These are phyloP conservation scores for Micoletzkya japonica DNA, from an alignment of 2,888 invertebrate genomes.

Conservation along the genomic window DNA sequence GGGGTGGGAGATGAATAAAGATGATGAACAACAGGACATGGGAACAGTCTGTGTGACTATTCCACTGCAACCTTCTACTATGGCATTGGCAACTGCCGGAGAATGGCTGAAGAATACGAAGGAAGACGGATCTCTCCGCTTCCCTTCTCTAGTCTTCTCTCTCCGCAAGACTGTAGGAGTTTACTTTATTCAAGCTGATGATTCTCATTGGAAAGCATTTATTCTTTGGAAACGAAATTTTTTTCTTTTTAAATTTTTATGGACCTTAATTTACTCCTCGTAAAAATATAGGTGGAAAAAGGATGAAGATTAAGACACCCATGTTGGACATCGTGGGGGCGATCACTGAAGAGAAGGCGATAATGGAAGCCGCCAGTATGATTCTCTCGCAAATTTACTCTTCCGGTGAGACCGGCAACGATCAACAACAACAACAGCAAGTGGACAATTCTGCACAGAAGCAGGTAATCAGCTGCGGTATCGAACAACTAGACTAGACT, in stretches of 20 bases:
- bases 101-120: slow-evolving; percentile 13
- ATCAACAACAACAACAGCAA: too few species aligned
- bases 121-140: slow-evolving; percentile 22
- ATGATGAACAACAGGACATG: not conserved
- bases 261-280: not conserved
- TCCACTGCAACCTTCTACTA: slow-evolving; percentile 21
- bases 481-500: too few species aligned
- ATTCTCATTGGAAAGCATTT: too few species aligned
- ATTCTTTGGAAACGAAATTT: too few species aligned
- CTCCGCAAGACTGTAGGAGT: slow-evolving; percentile 6
- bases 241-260: not conserved
- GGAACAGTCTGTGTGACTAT: slow-evolving; percentile 20
- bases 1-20: not conserved
- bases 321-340: slow-evolving; percentile 23
- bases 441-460: too few species aligned
- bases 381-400: slow-evolving; percentile 12
- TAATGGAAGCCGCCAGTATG: slow-evolving; percentile 11
- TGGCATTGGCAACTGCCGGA: slow-evolving; percentile 21
- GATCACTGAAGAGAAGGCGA: slow-evolving; percentile 10
- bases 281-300: not conserved
- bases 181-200: not conserved
- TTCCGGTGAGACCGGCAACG: too few species aligned
- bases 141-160: slow-evolving; percentile 23
- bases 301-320: slow-evolving; percentile 10
- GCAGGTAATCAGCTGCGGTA: too few species aligned